Conservation (phyloP, 2,888 invertebrate genomes). For the Sarcophaga rosellei region DNA sequence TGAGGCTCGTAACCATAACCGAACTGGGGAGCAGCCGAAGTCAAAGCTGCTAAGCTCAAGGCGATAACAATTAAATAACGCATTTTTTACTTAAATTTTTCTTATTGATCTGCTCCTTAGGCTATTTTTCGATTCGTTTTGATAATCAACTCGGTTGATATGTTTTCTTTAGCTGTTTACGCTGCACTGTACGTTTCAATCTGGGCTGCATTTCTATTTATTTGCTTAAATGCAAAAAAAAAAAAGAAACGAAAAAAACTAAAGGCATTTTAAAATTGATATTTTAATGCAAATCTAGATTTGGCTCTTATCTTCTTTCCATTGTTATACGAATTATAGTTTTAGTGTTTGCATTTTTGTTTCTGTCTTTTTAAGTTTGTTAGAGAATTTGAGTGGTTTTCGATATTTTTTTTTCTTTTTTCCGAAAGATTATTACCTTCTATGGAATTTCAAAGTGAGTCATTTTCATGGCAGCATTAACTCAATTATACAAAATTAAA, state of each 20-base stretch:
- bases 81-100: slow-evolving; percentile 33
- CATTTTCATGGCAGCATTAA: slow-evolving; percentile 54
- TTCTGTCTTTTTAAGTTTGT: slow-evolving; percentile 2
- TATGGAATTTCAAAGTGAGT: slow-evolving; percentile 69
- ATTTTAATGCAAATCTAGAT: slow-evolving; percentile 60
- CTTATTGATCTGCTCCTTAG: neutral
- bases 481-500: neutral
- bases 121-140: neutral
- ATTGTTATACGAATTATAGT: slow-evolving; percentile 9
- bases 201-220: slow-evolving; percentile 54
- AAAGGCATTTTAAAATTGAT: neutral
- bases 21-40: slow-evolving; percentile 76
- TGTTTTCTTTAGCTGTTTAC: slow-evolving; percentile 42
- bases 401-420: slow-evolving; percentile 3
- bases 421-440: slow-evolving; percentile 27
- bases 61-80: slow-evolving; percentile 35
- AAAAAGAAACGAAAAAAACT: no score
- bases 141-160: neutral
- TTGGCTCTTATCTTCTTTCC: slow-evolving; percentile 9
- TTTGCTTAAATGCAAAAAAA: slow-evolving; percentile 47
- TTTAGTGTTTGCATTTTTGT: neutral
- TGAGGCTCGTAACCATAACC: slow-evolving; percentile 73
- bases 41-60: slow-evolving; percentile 69
- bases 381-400: slow-evolving; percentile 58
- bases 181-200: slow-evolving; percentile 42